Conservation (phyloP, 2,888 invertebrate species). For the Bombylius major region DNA sequence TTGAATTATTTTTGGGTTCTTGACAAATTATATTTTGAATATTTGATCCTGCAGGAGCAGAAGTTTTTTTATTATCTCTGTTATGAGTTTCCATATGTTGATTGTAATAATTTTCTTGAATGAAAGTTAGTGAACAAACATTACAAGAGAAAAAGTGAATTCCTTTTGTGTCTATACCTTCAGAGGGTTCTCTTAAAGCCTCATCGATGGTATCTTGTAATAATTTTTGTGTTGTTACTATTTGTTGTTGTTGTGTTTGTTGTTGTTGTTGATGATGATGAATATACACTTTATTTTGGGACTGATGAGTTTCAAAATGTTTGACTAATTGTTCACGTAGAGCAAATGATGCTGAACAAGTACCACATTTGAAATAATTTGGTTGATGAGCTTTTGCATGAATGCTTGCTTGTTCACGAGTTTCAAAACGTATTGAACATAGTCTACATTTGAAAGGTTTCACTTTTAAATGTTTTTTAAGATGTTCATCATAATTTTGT, state of each 20-base stretch:
- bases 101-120: constrained; percentile 36
- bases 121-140: constrained; percentile 37
- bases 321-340: constrained; percentile 34
- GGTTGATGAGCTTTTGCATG: constrained; percentile 37
- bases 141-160: constrained; percentile 38
- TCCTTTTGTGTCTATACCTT: constrained; percentile 19
- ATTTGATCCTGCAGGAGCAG: constrained; percentile 12
- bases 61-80: constrained; percentile 26
- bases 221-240: constrained; percentile 31
- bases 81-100: constrained; percentile 38
- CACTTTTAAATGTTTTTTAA: constrained; percentile 34
- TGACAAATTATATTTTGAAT: constrained; percentile 15
- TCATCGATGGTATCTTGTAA: constrained; percentile 37
- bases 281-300: constrained; percentile 15
- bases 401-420: constrained; percentile 34
- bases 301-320: constrained; percentile 36
- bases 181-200: constrained; percentile 33
- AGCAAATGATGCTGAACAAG: constrained; percentile 34
- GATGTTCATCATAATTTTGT: constrained; percentile 32
- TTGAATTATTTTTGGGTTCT: constrained; percentile 23
- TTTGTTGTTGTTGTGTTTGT: constrained; percentile 5
- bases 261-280: constrained; percentile 17
- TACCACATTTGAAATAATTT: constrained; percentile 36
- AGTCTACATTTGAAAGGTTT: constrained; percentile 38
- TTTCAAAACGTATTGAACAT: constrained; percentile 36